These are phyloP conservation scores for Drosophila pseudotakahashii DNA, from an alignment of 2,888 invertebrate species.

Conservation along the genomic window DNA sequence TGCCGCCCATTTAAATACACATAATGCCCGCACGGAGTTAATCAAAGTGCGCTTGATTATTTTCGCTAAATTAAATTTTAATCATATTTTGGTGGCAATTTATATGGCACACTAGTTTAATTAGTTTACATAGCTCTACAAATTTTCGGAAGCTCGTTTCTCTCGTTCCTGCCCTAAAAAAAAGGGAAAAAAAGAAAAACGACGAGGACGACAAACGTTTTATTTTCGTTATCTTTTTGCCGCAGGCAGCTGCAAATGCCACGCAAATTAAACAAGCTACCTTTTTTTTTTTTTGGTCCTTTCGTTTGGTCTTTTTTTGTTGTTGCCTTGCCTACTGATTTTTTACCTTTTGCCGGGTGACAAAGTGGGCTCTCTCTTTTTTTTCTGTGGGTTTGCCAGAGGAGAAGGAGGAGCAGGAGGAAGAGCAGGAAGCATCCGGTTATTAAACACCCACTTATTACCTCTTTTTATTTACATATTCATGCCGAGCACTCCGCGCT, in stretches of 20 bases:
- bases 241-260: conserved; percentile 83
- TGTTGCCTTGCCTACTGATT: conserved; percentile 46
- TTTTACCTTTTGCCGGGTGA: conserved; percentile 71
- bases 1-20: conserved; percentile 19
- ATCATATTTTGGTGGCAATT: conserved; percentile 60
- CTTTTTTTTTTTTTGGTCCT: conserved; percentile 68
- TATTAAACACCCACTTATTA: conserved; percentile 84
- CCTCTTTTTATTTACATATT: conserved; percentile 82
- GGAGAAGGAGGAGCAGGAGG: conserved; percentile 2
- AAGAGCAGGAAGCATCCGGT: conserved; percentile 60
- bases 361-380: conserved; percentile 58
- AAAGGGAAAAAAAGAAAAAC: not conserved
- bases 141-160: conserved; percentile 29
- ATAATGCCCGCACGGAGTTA: conserved; percentile 52
- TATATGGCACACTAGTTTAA: conserved; percentile 65
- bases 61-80: conserved; percentile 77
- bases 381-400: conserved; percentile 27
- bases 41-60: conserved; percentile 69
- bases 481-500: conserved; percentile 76
- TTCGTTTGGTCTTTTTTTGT: conserved; percentile 33
- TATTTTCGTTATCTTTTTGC: conserved; percentile 83
- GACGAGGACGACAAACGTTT: conserved; percentile 71
- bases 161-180: not conserved
- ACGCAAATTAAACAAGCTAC: conserved; percentile 83
- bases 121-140: conserved; percentile 76